These are phyloP conservation scores for Tonatia bakeri DNA, from an alignment of 2,113 vertebrate species.

Conservation along the genomic window DNA sequence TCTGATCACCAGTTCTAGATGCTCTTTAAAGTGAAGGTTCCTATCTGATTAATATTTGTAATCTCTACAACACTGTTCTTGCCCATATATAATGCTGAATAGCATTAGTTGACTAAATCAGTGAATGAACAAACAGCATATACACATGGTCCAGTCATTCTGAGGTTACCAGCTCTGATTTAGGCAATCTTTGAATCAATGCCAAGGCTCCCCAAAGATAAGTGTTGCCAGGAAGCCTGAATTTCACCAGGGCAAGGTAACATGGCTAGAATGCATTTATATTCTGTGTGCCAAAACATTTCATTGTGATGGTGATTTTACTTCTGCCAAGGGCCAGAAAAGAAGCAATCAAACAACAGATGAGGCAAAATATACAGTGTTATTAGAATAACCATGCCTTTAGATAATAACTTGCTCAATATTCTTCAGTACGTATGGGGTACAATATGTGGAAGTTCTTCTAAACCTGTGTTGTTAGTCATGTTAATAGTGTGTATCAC, in stretches of 20 bases:
- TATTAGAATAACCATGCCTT: background rate
- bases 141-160: fast-evolving
- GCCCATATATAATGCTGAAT: background rate
- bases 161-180: background rate
- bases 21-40: background rate
- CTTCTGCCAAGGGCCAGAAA: background rate
- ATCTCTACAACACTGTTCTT: background rate
- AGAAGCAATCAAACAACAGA: background rate
- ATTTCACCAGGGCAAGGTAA: background rate
- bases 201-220: background rate
- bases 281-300: background rate
- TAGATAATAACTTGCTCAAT: background rate
- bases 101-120: background rate
- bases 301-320: background rate
- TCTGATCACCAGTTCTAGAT: background rate
- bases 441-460: background rate
- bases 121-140: background rate
- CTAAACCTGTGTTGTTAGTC: background rate
- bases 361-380: background rate
- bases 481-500: background rate
- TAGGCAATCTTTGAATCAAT: background rate
- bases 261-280: background rate
- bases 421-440: background rate
- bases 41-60: background rate
- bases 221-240: background rate